phyloP scores from a whole-genome alignment of 2,797 vertebrate genomes.

The Serranus cabrilla region DNA sequence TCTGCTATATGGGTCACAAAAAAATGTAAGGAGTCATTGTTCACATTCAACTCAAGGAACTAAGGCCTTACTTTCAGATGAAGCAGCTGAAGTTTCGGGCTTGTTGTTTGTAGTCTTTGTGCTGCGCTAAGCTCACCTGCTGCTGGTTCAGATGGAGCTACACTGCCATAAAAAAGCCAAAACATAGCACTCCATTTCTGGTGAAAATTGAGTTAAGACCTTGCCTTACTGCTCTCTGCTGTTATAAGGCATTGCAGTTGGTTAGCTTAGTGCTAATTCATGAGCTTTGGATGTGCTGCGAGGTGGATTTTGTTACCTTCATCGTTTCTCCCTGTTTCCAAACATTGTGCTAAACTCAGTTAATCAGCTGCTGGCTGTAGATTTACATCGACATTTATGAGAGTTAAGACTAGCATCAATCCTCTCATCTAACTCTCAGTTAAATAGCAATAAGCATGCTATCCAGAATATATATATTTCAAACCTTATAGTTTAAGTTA shows the following conservation, averaged over 20 bases:
- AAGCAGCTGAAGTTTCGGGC: neutral
- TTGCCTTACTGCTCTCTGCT: too few species aligned
- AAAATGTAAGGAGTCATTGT: neutral
- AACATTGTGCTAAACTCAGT: too few species aligned
- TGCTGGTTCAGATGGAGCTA: neutral
- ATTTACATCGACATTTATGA: too few species aligned
- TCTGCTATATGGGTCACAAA: conserved; percentile 11
- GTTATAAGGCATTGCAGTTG: too few species aligned
- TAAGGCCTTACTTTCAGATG: neutral
- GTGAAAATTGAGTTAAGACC: too few species aligned
- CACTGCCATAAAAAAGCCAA: too few species aligned
- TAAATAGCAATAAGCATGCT: neutral
- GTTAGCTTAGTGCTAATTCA: too few species aligned
- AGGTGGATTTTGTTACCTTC: too few species aligned
- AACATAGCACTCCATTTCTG: too few species aligned
- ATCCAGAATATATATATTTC: neutral
- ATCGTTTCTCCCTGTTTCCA: too few species aligned
- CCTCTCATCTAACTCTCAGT: neutral
- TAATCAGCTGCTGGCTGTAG: too few species aligned
- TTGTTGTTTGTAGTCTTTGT: conserved; percentile 1
- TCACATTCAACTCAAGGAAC: conserved; percentile 2
- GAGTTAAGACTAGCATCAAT: neutral
- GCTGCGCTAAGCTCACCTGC: neutral
- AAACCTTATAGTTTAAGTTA: neutral
- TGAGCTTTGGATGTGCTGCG: too few species aligned